These are phyloP conservation scores for Callyntrura guangdongensis DNA, from an alignment of 2,888 invertebrate species.

Conservation along the genomic window DNA sequence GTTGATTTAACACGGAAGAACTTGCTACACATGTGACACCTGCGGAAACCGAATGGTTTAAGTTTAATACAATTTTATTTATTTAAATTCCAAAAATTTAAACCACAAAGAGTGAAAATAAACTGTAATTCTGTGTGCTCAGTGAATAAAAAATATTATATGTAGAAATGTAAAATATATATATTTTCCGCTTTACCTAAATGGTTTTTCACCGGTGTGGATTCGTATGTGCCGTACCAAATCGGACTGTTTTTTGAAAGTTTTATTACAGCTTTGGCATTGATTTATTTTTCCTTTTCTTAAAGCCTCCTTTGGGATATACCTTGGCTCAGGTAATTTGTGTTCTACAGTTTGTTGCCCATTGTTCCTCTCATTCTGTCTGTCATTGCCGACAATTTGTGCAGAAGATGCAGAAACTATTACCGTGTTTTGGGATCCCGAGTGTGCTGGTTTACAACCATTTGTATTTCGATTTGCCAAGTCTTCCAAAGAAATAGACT, in stretches of 20 bases:
- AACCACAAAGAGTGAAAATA: not conserved
- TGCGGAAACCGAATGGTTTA: conserved; percentile 11
- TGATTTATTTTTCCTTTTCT: conserved; percentile 71
- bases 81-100: not conserved
- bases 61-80: not conserved
- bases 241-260: conserved; percentile 87
- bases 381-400: not conserved
- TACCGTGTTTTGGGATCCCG: not conserved
- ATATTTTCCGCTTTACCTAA: conserved; percentile 76
- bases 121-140: not conserved
- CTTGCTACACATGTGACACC: conserved; percentile 83
- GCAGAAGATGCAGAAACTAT: not conserved
- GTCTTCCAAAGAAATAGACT: conserved; percentile 26
- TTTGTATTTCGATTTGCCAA: conserved; percentile 10
- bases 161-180: not conserved
- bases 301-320: not conserved
- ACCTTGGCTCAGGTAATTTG: not conserved
- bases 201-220: conserved; percentile 86
- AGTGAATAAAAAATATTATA: too few species aligned
- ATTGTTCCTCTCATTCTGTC: not conserved
- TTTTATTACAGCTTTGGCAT: conserved; percentile 86
- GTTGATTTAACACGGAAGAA: conserved; percentile 90
- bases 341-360: not conserved
- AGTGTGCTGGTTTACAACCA: not conserved
- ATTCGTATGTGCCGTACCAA: conserved; percentile 87